These are phyloP conservation scores for Battus philenor DNA, from an alignment of 1,140 invertebrate genomes.

Conservation along the genomic window DNA sequence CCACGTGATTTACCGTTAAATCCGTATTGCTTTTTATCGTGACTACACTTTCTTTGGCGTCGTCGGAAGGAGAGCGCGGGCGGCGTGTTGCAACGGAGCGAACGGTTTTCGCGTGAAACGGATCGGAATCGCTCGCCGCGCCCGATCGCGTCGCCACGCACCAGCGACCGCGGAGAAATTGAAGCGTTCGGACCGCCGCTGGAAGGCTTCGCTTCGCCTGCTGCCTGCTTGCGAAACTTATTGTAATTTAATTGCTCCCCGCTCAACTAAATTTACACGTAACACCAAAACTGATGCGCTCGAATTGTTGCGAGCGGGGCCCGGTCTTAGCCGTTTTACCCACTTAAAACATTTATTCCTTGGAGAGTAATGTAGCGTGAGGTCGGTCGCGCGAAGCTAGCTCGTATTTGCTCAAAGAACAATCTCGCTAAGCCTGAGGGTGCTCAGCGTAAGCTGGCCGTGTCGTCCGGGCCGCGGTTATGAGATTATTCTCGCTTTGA, in stretches of 20 bases:
- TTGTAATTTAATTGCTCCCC: conserved; percentile 42
- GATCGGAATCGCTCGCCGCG: conserved; percentile 64
- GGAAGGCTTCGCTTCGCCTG: conserved; percentile 32
- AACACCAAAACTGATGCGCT: conserved; percentile 40
- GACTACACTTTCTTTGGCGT: conserved; percentile 40
- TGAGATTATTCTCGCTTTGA: conserved; percentile 69
- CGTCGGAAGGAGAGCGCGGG: conserved; percentile 44
- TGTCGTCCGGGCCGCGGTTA: conserved; percentile 53
- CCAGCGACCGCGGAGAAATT: conserved; percentile 63
- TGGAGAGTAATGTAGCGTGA: conserved; percentile 19
- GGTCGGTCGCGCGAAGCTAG: conserved; percentile 21
- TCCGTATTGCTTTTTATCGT: conserved; percentile 30
- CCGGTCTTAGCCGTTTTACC: conserved; percentile 17
- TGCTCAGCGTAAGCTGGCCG: conserved; percentile 45
- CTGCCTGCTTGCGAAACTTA: conserved; percentile 62
- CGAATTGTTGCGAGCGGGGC: conserved; percentile 21
- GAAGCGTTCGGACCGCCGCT: conserved; percentile 45
- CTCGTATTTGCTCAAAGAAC: conserved; percentile 46
- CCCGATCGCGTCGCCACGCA: conserved; percentile 68
- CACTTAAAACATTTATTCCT: conserved; percentile 20
- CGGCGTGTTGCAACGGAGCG: conserved; percentile 56
- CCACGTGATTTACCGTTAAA: conserved; percentile 21
- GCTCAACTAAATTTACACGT: conserved; percentile 32
- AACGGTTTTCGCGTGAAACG: conserved; percentile 51
- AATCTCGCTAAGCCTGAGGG: conserved; percentile 52